Evolutionary conservation across 2,797 vertebrate species (phyloP).

Genomic region (Leontopithecus rosalia): DNA sequence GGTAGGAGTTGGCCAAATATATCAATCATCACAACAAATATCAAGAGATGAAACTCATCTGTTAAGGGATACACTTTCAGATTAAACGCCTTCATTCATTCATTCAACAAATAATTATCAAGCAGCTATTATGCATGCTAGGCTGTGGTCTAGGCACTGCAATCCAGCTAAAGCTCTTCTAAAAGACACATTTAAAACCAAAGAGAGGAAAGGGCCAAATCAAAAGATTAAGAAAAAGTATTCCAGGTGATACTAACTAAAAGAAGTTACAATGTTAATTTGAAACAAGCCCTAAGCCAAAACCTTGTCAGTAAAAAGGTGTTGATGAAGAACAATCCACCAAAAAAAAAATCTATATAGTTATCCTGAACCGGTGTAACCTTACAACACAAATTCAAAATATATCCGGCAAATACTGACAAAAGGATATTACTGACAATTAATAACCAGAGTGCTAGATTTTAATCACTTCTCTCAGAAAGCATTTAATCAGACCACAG

Average conservation of each 20-base stretch:
- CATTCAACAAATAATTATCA: not conserved
- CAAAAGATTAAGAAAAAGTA: constrained; percentile 2
- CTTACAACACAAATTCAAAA: constrained; percentile 9
- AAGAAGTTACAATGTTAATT: constrained; percentile 21
- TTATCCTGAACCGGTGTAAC: not conserved
- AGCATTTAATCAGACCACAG: not conserved
- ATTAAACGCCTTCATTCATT: not conserved
- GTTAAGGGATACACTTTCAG: not conserved
- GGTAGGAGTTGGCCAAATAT: not conserved
- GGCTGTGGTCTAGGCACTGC: not conserved
- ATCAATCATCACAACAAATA: not conserved
- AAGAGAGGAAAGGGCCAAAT: not conserved
- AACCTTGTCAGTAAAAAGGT: not conserved
- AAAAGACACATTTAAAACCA: not conserved
- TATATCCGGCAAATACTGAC: constrained; percentile 2
- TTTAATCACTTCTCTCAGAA: not conserved
- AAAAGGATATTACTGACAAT: not conserved
- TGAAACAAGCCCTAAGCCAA: not conserved
- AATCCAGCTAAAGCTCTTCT: constrained; percentile 40
- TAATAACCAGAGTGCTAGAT: not conserved
- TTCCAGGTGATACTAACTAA: not conserved
- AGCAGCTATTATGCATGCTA: not conserved
- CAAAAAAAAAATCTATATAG: not conserved
- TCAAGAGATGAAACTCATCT: not conserved
- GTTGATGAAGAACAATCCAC: constrained; percentile 34